Base-by-base conservation (phyloP, 2,888 invertebrate species). In the Thumatha senex region DNA sequence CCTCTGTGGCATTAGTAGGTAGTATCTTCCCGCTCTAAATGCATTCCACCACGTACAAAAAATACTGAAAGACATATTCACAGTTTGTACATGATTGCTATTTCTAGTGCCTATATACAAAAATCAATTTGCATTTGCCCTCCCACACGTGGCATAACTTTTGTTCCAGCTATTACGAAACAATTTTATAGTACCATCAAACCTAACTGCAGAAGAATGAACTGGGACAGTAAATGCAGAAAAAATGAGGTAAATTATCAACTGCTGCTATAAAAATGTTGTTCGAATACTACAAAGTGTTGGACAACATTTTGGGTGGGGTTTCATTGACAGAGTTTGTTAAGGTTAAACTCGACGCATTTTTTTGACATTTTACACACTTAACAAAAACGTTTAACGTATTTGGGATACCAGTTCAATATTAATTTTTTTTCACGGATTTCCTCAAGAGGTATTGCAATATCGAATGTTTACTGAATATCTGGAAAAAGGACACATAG, bases 261-360 rank as follows among this genome's bases (percentile, higher is more conserved):
- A 73, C 72, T 67, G 60, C 61, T 63, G 67, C 67, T 73, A 76
- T 80, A 80, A 82, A 80, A 76, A 69, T 66, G 67, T 66, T 69
- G 75, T 70, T 75, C 77, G 74, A 75, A 75, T 71, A 72, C 67
- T 67, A 73, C 76, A 72, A 75, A 71, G 72, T 72, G 69, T 74
- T 61, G 70, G 61, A 75, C 72, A 72, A 58, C 66, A 59, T 64
- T 65, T 64, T 70, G 63, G 60, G 57, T 42, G 45, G 58, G 57
- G 62, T 41, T 14, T 7, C 43, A 55, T 42, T 65, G 45, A 34
- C 0, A 63, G 64, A 63, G 53, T 40, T 24, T 24, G 9, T 43
- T 9, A 2, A 31, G 30, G 14, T 14, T 0, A 24, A 4, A 24
- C 18, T 24, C 18, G 5, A 24, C n/a, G n/a, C n/a, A n/a, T n/a